phyloP scores from a whole-genome alignment of 2,888 invertebrate genomes.

The Minunthozetes semirufus region DNA sequence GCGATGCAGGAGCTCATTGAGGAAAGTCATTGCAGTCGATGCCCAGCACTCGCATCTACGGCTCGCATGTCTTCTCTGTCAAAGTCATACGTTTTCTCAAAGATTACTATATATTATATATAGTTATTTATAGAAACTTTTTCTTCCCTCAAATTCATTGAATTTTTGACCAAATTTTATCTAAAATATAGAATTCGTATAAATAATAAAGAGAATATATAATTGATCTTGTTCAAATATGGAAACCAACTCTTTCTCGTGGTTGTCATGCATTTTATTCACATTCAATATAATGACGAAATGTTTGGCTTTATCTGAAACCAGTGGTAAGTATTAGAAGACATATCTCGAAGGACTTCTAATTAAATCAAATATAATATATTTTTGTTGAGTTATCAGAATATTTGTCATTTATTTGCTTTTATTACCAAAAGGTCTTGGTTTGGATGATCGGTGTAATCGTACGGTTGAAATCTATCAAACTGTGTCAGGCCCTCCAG shows the following conservation, averaged over 20 bases:
- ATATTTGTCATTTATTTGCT: background rate
- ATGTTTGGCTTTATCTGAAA: slow-evolving; percentile 2
- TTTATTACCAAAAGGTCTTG: background rate
- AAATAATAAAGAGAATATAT: no score
- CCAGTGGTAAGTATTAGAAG: slow-evolving; percentile 4
- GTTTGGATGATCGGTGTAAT: slow-evolving; percentile 60
- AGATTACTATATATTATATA: background rate
- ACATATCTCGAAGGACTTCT: background rate
- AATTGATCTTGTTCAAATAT: background rate
- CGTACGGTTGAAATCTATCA: slow-evolving; percentile 90
- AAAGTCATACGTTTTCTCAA: background rate
- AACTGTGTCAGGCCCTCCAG: slow-evolving; percentile 78
- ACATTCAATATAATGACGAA: background rate
- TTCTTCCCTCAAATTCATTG: background rate
- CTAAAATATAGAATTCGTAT: no score
- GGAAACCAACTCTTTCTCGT: background rate
- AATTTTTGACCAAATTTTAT: no score
- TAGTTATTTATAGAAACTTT: slow-evolving; percentile 6
- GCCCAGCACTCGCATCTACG: background rate
- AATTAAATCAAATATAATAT: background rate
- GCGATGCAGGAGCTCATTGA: background rate
- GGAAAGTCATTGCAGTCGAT: background rate
- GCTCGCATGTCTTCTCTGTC: background rate
- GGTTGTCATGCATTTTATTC: background rate
- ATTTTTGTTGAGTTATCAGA: background rate